A percentile compares a stretch with the other conserved stretches of the same genome.
These are phyloP conservation scores for Acleris holmiana DNA, from an alignment of 2,888 invertebrate species.

Conservation along the genomic window DNA sequence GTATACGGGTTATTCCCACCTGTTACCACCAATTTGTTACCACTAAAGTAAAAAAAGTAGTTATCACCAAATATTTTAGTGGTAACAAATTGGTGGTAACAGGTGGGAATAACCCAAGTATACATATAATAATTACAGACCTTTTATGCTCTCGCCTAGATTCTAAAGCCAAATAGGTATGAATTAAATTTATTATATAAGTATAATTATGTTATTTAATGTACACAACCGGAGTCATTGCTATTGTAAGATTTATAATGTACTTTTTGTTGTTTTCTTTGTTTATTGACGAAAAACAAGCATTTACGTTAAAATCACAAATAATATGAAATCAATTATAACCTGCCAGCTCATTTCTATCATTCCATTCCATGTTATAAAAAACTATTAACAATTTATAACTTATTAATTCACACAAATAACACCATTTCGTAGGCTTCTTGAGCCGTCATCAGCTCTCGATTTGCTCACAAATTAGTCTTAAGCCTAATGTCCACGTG, in stretches of 20 bases:
- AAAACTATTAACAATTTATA: too few relatives aligned
- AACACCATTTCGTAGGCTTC: not conserved
- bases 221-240: constrained; percentile 42
- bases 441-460: not conserved
- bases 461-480: constrained; percentile 47
- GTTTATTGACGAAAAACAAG: not conserved
- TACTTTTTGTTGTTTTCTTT: constrained; percentile 19
- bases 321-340: not conserved
- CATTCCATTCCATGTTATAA: not conserved
- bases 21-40: too few relatives aligned
- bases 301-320: not conserved
- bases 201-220: constrained; percentile 39
- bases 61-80: too few relatives aligned
- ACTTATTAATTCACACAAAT: not conserved
- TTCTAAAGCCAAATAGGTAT: constrained; percentile 48
- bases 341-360: not conserved
- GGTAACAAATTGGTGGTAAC: too few relatives aligned
- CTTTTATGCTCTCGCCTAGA: constrained; percentile 49
- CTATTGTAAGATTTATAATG: constrained; percentile 37
- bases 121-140: constrained; percentile 40
- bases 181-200: constrained; percentile 40
- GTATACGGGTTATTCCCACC: too few relatives aligned
- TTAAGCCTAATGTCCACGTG: constrained; percentile 39
- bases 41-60: too few relatives aligned
- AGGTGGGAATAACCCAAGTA: too few relatives aligned